These are phyloP conservation scores for Stenopsyche tienmushanensis DNA, from an alignment of 1,140 invertebrate genomes.

Conservation along the genomic window DNA sequence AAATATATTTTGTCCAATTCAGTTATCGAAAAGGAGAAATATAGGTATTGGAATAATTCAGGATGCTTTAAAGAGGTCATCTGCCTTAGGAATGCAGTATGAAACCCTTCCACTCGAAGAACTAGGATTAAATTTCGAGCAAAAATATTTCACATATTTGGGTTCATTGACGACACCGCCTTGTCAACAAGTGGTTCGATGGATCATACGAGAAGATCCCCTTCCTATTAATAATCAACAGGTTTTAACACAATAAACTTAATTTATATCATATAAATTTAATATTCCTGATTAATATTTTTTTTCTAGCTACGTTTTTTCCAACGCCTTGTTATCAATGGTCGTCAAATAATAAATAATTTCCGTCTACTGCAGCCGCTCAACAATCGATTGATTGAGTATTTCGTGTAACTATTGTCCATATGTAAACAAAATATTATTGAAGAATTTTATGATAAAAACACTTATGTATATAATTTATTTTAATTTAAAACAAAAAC, in stretches of 20 bases:
- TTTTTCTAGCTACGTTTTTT: constrained; percentile 10
- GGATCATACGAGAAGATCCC: not conserved
- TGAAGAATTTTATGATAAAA: too few relatives aligned
- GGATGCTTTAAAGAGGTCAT: not conserved
- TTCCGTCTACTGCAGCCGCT: constrained; percentile 14
- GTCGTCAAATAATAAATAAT: constrained; percentile 7
- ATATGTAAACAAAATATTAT: too few relatives aligned
- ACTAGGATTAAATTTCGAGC: constrained; percentile 44
- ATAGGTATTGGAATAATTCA: not conserved
- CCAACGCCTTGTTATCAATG: not conserved
- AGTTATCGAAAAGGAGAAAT: not conserved
- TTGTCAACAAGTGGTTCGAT: constrained; percentile 45
- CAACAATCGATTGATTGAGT: too few relatives aligned
- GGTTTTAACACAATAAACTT: not conserved
- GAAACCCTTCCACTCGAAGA: not conserved
- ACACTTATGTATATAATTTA: too few relatives aligned
- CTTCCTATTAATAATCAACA: not conserved
- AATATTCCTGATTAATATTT: not conserved
- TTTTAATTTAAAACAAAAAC: too few relatives aligned
- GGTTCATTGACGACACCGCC: constrained; percentile 77
- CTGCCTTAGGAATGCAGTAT: not conserved
- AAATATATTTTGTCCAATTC: not conserved
- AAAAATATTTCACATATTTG: constrained; percentile 62
- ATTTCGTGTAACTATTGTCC: too few relatives aligned
- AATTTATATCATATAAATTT: not conserved